Base-by-base conservation (phyloP, 2,888 invertebrate genomes). In the Philaethria dido region DNA sequence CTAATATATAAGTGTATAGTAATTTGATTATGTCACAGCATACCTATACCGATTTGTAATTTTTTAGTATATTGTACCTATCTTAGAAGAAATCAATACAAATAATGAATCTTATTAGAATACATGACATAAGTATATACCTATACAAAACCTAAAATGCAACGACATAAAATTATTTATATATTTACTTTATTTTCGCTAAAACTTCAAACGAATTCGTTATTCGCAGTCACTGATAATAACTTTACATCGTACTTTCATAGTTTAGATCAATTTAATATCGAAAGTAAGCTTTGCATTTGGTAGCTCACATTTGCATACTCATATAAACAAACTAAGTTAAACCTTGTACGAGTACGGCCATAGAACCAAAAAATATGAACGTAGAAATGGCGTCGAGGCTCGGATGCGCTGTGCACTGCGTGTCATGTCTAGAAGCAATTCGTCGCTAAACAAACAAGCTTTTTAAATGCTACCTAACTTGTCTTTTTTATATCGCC, bases 401-500 rank as follows among this genome's bases (percentile, higher is more conserved):
- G 42, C 57, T 69, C 52, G 74, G 86, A 87, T 88, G 86, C 87
- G 83, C 88, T 80, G 63, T 77, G 76, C 75, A 78, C 74, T 72
- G 70, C 65, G 71, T 78, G 79, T 86, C 92, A 91, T 92, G 92
- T 84, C 92, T 87, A 87, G 80, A 83, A 86, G 82, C 91, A 87
- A 92, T 92, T 91, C 91, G 87, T 89, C 87, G 89, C 84, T 86
- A 83, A 87, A 87, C 88, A 92, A 92, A 92, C 92, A 92, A 90
- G 89, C 87, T 91, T 92, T 92, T 92, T 92, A 92, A 92, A 92
- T 90, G 92, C 90, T 92, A 89, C 88, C 89, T 89, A 91, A 92
- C 91, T 92, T 92, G 90, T 91, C 89, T 91, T 92, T 91, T 92
- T 92, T 92, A 92, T 91, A 91, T 87, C 88, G 88, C 88, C 86